Evolutionary conservation across 2,888 invertebrate species (phyloP).

Genomic region (Parnassius orleans): DNA sequence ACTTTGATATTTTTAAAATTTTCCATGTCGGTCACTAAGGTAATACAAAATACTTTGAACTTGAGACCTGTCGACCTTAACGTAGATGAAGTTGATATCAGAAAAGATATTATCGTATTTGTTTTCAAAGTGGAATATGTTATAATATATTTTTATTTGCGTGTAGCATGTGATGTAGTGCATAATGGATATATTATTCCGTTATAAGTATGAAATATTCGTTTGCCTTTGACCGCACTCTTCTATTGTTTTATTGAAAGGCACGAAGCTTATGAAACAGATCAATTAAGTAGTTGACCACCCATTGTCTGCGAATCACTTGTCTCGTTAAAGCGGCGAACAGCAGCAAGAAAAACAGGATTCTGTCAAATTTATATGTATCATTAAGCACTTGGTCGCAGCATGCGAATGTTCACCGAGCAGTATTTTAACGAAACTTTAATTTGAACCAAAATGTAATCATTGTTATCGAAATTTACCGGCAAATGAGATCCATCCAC

Average conservation of each 20-base stretch:
- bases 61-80: slow-evolving; percentile 19
- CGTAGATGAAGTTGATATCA: slow-evolving; percentile 8
- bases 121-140: not conserved
- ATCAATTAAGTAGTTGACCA: slow-evolving; percentile 58
- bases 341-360: slow-evolving; percentile 48
- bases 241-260: slow-evolving; percentile 25
- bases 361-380: slow-evolving; percentile 62
- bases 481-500: slow-evolving; percentile 46
- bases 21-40: slow-evolving; percentile 10
- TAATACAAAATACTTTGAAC: slow-evolving; percentile 18
- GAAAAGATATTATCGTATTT: not conserved
- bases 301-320: slow-evolving; percentile 68
- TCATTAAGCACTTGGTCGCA: slow-evolving; percentile 58
- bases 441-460: slow-evolving; percentile 55
- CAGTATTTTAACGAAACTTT: slow-evolving; percentile 70
- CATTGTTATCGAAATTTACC: slow-evolving; percentile 51
- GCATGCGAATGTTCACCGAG: slow-evolving; percentile 41
- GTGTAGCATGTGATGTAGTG: not conserved
- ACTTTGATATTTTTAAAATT: slow-evolving; percentile 15
- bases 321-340: slow-evolving; percentile 59
- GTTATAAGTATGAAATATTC: not conserved
- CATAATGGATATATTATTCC: too few relatives aligned
- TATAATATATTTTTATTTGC: not conserved
- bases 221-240: not conserved
- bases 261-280: slow-evolving; percentile 42